Base-by-base conservation (phyloP, 2,888 invertebrate species). In the Exocentrus adspersus region DNA sequence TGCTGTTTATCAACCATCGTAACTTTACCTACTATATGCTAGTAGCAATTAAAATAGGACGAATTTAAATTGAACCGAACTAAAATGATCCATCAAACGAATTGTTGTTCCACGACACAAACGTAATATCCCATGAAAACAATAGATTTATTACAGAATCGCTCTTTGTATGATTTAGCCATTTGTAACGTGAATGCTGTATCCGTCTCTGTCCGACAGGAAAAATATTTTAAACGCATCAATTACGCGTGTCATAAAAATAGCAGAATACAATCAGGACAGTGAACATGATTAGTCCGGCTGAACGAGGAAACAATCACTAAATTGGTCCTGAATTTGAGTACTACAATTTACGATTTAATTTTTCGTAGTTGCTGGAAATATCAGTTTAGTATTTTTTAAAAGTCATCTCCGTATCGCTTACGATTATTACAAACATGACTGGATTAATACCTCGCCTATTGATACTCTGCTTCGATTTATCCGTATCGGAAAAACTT, bases 401-500 rank as follows among this genome's bases (percentile, higher is more conserved):
- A n/a, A n/a, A n/a, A n/a, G n/a, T n/a, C n/a, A n/a, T n/a, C n/a
- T n/a, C n/a, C n/a, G n/a, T n/a, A n/a, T n/a, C 48, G 19, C 37
- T 45, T 48, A 5, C 24, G 24, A 24, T 7, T 24, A 24, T 7
- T 24, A n/a, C n/a, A n/a, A n/a, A n/a, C n/a, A 3, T 24, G 24
- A 24, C 24, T 24, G 24, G 24, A 24, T 24, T 24, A 24, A 5
- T 24, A 3, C 24, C 24, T 16, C 30, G n/a, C 32, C 19, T 17
- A 51, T 51, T 19, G 51, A 51, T 30, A 16, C 30, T 9, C 48
- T 42, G 41, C 43, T 45, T 56, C 56, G 60, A 57, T 60, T 48
- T 24, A 58, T 50, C 45, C 43, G n/a, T 52, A 65, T 68, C 65
- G 70, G 70, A 70, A 72, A 70, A 66, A 68, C 72, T 70, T 68